Evolutionary conservation across 2,888 invertebrate genomes (phyloP).

Genomic region (Himalopsyche kuldschensis): DNA sequence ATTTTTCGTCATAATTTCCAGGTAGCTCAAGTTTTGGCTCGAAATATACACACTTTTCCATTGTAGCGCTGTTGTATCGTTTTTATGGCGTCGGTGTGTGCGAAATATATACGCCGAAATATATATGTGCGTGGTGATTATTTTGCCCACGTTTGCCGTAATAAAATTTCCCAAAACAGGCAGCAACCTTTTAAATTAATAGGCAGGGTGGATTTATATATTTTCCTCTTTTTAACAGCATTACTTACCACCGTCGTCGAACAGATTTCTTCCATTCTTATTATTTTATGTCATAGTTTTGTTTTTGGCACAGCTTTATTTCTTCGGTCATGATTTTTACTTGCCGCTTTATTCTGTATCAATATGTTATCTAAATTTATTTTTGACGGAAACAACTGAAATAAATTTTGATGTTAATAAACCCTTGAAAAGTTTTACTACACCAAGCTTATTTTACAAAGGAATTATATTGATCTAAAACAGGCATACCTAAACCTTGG

Average conservation of each 20-base stretch:
- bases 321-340: not conserved
- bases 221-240: not conserved
- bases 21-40: not conserved
- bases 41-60: not conserved
- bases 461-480: too few relatives aligned
- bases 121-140: slow-evolving; percentile 36
- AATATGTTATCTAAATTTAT: not conserved
- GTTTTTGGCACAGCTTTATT: not conserved
- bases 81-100: slow-evolving; percentile 34
- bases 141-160: slow-evolving; percentile 34
- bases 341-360: not conserved
- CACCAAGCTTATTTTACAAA: too few relatives aligned
- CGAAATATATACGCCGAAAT: slow-evolving; percentile 20
- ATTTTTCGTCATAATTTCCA: too few relatives aligned
- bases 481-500: too few relatives aligned
- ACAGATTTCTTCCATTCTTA: not conserved
- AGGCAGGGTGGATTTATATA: slow-evolving; percentile 8
- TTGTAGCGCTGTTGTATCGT: slow-evolving; percentile 32
- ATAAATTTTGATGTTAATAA: not conserved
- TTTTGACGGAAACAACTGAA: not conserved
- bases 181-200: slow-evolving; percentile 27
- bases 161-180: slow-evolving; percentile 36
- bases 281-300: not conserved
- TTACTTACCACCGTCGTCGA: not conserved
- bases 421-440: too few relatives aligned